Base-by-base conservation (phyloP, 2,797 vertebrate species). In the Odontamblyopus lacepedii region DNA sequence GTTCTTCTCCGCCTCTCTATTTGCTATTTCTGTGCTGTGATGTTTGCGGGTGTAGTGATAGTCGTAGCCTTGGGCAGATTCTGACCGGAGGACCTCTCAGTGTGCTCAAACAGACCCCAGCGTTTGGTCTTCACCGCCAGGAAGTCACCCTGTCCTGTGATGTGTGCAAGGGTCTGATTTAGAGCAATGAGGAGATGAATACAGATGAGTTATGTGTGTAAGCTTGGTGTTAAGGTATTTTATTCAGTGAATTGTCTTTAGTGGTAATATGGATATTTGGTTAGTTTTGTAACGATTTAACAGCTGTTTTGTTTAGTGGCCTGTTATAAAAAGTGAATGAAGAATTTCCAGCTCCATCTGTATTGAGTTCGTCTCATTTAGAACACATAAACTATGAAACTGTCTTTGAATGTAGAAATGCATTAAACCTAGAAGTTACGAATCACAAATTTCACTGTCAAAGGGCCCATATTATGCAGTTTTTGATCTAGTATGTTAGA, bases 61-160 rank as follows among this genome's bases (percentile, higher is more conserved):
- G 62, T 56, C 67, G n/a, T 51, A 15, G 70, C 67, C 75, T 32
- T 18, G 60, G 69, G 78, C 77, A 57, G n/a, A 62, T 66, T 77
- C 29, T 62, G 64, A 57, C 69, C 71, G 35, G 61, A 69, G 67
- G 78, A 62, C 75, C 67, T 67, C 38, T 73, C 12, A 69, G 71
- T 72, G 73, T 69, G 70, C 78, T 79, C 69, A 82, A 71, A 73
- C 80, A 70, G 71, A 60, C 29, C 35, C 29, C 61, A 69, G 62
- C 76, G 67, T 79, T 79, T 72, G 56, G 26, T 67, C 61, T 75
- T 78, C 70, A 64, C 76, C 68, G 57, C 59, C 53, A 41, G 51
- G n/a, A 72, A 29, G 48, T 74, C 75, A 26, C 74, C 32, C 64
- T 15, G 1, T 85, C 72, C 74, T 78, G 72, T 73, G 71, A 79